phyloP scores from a whole-genome alignment of 2,113 vertebrate genomes.

The Neofelis nebulosa region DNA sequence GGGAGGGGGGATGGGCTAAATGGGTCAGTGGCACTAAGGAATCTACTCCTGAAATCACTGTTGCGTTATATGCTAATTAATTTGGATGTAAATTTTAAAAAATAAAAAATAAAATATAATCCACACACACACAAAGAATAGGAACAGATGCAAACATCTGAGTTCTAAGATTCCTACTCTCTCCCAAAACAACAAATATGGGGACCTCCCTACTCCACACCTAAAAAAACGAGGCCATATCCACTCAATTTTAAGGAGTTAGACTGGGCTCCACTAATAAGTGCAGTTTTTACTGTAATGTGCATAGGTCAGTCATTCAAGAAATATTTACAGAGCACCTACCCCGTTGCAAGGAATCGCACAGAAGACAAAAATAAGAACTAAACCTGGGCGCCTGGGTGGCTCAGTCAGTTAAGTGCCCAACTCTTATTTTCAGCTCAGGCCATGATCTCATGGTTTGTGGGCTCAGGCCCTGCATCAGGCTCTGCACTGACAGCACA shows the following conservation, averaged over 20 bases:
- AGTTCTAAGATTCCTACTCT: conserved; percentile 1
- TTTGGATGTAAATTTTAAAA: too few relatives aligned
- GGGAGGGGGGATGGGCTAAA: too few relatives aligned
- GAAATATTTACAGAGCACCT: conserved; percentile 6
- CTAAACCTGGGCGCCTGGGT: not conserved
- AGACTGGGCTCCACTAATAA: not conserved
- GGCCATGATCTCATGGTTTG: too few relatives aligned
- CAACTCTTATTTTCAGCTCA: too few relatives aligned
- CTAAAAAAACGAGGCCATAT: not conserved
- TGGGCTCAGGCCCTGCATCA: too few relatives aligned
- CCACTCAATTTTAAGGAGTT: conserved; percentile 2
- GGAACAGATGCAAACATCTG: not conserved
- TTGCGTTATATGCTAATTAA: too few relatives aligned
- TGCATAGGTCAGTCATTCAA: not conserved
- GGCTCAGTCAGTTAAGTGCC: too few relatives aligned
- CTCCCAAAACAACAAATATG: not conserved
- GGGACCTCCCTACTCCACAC: not conserved
- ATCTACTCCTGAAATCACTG: too few relatives aligned
- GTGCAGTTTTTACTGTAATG: not conserved
- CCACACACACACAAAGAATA: not conserved
- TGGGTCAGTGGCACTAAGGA: too few relatives aligned
- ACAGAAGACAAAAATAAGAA: conserved; percentile 38
- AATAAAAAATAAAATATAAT: too few relatives aligned
- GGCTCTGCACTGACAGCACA: too few relatives aligned
- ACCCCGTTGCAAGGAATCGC: conserved; percentile 3